These are phyloP conservation scores for Platyscapa corneri DNA, from an alignment of 1,140 invertebrate species.

Conservation along the genomic window DNA sequence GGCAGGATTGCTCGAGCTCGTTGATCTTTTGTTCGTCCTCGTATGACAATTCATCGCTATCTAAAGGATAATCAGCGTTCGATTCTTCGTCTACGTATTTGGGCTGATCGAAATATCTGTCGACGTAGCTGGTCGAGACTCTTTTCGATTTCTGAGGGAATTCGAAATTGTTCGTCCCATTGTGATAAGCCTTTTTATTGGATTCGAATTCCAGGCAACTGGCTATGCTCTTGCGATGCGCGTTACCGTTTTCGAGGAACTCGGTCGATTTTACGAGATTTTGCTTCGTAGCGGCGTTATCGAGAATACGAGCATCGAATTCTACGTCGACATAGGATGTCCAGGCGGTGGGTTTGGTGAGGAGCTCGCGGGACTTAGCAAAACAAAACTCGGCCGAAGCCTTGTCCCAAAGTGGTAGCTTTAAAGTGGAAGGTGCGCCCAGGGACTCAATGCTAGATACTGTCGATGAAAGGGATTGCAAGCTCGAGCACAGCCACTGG, in stretches of 20 bases:
- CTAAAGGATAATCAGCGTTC: slow-evolving; percentile 39
- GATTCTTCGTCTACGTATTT: slow-evolving; percentile 68
- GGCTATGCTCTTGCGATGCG: slow-evolving; percentile 59
- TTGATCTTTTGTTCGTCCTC: slow-evolving; percentile 65
- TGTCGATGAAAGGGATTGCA: slow-evolving; percentile 73
- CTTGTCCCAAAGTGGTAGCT: slow-evolving; percentile 82
- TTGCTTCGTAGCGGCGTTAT: slow-evolving; percentile 62
- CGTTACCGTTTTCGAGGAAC: slow-evolving; percentile 66
- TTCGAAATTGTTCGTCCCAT: slow-evolving; percentile 49
- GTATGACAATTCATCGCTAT: slow-evolving; percentile 56
- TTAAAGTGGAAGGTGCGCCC: slow-evolving; percentile 73
- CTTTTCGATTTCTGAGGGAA: slow-evolving; percentile 59
- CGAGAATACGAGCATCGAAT: slow-evolving; percentile 64
- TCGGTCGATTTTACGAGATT: slow-evolving; percentile 69
- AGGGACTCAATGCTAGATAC: slow-evolving; percentile 74
- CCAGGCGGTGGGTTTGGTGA: slow-evolving; percentile 77
- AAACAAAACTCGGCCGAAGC: slow-evolving; percentile 84
- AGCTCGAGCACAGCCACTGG: slow-evolving; percentile 76
- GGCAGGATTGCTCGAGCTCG: slow-evolving; percentile 64
- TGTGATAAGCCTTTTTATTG: neutral
- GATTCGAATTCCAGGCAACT: slow-evolving; percentile 51
- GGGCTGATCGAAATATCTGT: slow-evolving; percentile 70
- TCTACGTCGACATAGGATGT: slow-evolving; percentile 70
- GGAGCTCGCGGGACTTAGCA: slow-evolving; percentile 81
- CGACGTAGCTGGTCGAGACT: slow-evolving; percentile 70